Evolutionary conservation across 2,113 vertebrate genomes (phyloP).

Genomic region (Melanostigma gelatinosum): DNA sequence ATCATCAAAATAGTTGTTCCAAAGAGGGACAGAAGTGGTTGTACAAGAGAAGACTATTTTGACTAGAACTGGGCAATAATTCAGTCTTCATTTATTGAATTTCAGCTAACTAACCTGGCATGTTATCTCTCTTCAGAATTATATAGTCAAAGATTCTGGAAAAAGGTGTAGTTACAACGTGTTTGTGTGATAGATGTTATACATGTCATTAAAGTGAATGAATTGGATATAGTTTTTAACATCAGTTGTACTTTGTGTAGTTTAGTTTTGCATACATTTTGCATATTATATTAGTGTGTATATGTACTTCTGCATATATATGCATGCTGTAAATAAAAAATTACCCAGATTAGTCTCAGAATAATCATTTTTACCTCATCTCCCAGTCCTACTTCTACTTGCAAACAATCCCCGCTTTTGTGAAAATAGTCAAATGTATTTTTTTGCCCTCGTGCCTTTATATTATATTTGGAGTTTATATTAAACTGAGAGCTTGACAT

Average conservation of each 20-base stretch:
- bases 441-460: neutral
- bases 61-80: neutral
- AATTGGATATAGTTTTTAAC: neutral
- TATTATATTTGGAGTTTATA: conserved; percentile 3
- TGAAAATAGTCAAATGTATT: neutral
- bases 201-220: neutral
- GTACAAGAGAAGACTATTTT: neutral
- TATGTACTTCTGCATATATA: neutral
- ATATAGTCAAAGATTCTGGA: neutral
- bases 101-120: neutral
- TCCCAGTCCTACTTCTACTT: neutral
- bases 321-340: neutral
- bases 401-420: neutral
- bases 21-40: neutral
- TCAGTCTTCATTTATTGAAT: neutral
- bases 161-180: neutral
- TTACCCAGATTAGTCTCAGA: neutral
- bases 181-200: neutral
- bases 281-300: neutral
- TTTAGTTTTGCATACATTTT: neutral
- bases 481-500: neutral
- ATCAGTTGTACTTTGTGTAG: neutral
- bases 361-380: neutral
- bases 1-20: neutral
- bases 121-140: neutral